phyloP scores from a whole-genome alignment of 2,113 vertebrate genomes.

The Circaetus cinerascens region DNA sequence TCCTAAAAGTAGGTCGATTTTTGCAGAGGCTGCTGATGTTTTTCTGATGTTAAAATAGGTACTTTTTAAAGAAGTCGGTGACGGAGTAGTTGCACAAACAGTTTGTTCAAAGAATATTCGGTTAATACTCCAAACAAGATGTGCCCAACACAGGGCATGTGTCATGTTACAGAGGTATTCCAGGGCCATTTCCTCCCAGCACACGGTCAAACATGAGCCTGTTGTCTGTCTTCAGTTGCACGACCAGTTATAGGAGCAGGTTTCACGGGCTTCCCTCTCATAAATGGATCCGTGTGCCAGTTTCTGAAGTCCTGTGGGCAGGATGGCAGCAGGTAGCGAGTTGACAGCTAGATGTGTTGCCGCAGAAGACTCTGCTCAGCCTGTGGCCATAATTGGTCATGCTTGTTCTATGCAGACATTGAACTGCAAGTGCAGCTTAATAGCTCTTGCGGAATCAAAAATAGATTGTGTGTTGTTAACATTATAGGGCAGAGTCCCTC shows the following conservation, averaged over 20 bases:
- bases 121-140: background rate
- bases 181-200: background rate
- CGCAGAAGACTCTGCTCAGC: accelerated
- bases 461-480: accelerated
- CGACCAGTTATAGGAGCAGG: accelerated
- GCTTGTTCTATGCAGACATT: background rate
- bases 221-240: background rate
- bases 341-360: background rate
- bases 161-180: accelerated
- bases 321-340: background rate
- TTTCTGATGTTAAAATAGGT: background rate
- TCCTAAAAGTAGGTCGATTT: background rate
- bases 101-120: background rate
- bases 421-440: background rate
- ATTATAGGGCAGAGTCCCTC: accelerated
- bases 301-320: accelerated
- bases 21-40: background rate
- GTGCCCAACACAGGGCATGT: accelerated
- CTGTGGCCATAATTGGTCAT: conserved; percentile 10
- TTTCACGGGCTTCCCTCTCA: accelerated
- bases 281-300: accelerated
- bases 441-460: background rate
- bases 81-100: background rate
- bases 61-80: background rate
- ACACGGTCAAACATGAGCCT: accelerated